Percentiles rank a stretch among this genome's conserved stretches.
These are phyloP conservation scores for Serranus cabrilla DNA, from an alignment of 2,797 vertebrate genomes.

Conservation along the genomic window DNA sequence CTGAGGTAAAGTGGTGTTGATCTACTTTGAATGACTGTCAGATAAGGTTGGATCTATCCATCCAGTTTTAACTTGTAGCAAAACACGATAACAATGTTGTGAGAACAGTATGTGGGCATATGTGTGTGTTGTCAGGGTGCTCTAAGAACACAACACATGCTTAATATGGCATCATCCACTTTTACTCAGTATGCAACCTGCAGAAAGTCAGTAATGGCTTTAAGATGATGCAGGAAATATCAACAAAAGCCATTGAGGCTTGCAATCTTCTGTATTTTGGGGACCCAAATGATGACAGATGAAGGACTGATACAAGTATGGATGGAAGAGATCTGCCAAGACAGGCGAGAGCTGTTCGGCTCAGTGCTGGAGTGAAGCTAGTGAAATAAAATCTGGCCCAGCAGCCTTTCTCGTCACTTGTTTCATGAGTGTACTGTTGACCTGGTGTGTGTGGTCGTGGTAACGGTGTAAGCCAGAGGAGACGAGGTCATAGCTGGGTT, in stretches of 20 bases:
- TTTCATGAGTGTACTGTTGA: neutral
- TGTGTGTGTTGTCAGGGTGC: too few relatives aligned
- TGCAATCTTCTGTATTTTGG: neutral
- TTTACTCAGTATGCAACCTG: too few relatives aligned
- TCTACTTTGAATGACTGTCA: too few relatives aligned
- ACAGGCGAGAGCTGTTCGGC: neutral
- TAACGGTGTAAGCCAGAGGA: neutral
- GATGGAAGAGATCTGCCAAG: conserved; percentile 1
- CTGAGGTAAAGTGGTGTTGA: too few relatives aligned
- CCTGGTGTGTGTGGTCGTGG: neutral
- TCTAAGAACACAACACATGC: too few relatives aligned
- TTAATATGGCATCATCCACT: too few relatives aligned
- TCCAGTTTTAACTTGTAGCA: too few relatives aligned
- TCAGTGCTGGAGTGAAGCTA: neutral
- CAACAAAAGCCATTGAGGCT: conserved; percentile 6
- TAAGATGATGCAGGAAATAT: conserved; percentile 1
- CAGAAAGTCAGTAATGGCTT: conserved; percentile 5
- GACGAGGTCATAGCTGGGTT: neutral
- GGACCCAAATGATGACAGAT: neutral
- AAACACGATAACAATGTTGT: too few relatives aligned
- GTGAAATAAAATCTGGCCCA: neutral
- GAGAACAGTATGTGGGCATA: too few relatives aligned
- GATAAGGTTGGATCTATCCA: too few relatives aligned
- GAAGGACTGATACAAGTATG: neutral
- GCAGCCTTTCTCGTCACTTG: neutral